phyloP scores from a whole-genome alignment of 2,113 vertebrate genomes.

The Psammodynastes pulverulentus region DNA sequence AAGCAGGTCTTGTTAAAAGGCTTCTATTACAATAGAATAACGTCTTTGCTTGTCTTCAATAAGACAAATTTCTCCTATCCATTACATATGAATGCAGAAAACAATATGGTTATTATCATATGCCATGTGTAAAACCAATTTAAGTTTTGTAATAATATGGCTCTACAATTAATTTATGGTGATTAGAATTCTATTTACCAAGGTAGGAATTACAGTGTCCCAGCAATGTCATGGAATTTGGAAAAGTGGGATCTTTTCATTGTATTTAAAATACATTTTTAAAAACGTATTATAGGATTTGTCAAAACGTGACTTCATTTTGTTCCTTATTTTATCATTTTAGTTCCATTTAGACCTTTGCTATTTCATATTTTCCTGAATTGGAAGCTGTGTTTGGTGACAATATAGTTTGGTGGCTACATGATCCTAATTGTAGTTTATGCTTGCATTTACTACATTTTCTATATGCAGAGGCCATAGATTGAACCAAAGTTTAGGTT shows the following conservation, averaged over 20 bases:
- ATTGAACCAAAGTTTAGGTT: not conserved
- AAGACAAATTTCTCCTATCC: constrained; percentile 40
- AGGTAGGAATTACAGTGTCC: not conserved
- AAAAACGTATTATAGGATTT: not conserved
- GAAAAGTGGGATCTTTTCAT: not conserved
- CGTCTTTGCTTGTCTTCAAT: constrained; percentile 62
- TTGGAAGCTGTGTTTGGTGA: not conserved
- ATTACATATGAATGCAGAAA: constrained; percentile 52
- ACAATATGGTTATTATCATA: constrained; percentile 33
- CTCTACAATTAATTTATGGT: not conserved
- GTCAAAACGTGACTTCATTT: not conserved
- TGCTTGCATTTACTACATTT: not conserved
- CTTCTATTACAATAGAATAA: constrained; percentile 71
- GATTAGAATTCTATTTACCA: not conserved
- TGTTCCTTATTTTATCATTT: not conserved
- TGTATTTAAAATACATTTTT: too few species aligned
- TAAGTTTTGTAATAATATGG: not conserved
- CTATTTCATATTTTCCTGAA: not conserved
- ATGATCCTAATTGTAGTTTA: not conserved
- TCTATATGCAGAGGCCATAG: not conserved
- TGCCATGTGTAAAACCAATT: constrained; percentile 13
- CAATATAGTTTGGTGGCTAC: not conserved
- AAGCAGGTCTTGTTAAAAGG: constrained; percentile 68
- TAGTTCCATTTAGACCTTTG: not conserved
- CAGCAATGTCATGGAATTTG: not conserved